phyloP scores from a whole-genome alignment of 37 sponge, comb jelly and placozoan genomes.

The Aplysina aerophoba region DNA sequence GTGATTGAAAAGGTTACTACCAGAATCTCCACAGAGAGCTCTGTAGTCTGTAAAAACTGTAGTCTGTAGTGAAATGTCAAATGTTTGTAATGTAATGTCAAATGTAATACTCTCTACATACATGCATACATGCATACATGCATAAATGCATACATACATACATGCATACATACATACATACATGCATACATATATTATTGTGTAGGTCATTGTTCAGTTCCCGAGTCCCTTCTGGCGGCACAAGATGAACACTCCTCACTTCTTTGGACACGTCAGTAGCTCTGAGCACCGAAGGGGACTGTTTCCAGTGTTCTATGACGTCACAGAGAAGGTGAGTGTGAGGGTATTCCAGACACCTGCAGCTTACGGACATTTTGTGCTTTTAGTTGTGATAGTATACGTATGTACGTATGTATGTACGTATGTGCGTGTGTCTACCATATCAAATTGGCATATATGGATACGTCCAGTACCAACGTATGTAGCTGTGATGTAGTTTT shows the following conservation, averaged over 20 bases:
- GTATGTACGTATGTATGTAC: slow-evolving; percentile 5
- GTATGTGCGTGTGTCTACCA: slow-evolving; percentile 7
- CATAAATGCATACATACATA: too few species aligned
- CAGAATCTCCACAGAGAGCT: too few species aligned
- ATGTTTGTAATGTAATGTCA: too few species aligned
- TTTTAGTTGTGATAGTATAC: neutral
- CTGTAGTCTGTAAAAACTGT: too few species aligned
- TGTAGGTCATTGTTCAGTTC: slow-evolving; percentile 80
- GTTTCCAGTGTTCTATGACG: slow-evolving; percentile 85
- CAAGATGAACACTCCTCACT: slow-evolving; percentile 71
- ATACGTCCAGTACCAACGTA: too few species aligned
- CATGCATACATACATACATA: neutral
- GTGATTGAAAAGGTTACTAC: slow-evolving; percentile 79
- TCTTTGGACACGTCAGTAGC: slow-evolving; percentile 81
- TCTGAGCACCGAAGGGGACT: slow-evolving; percentile 63
- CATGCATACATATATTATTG: neutral
- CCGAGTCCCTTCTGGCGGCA: slow-evolving; percentile 74
- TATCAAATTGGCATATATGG: too few species aligned
- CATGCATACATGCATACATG: too few species aligned
- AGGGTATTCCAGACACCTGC: too few species aligned
- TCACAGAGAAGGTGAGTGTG: slow-evolving; percentile 5
- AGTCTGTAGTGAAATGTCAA: too few species aligned
- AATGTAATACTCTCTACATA: too few species aligned
- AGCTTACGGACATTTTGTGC: too few species aligned
- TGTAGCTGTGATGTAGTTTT: too few species aligned